These are phyloP conservation scores for Spinus pinus DNA, from an alignment of 2,797 vertebrate species.

Conservation along the genomic window DNA sequence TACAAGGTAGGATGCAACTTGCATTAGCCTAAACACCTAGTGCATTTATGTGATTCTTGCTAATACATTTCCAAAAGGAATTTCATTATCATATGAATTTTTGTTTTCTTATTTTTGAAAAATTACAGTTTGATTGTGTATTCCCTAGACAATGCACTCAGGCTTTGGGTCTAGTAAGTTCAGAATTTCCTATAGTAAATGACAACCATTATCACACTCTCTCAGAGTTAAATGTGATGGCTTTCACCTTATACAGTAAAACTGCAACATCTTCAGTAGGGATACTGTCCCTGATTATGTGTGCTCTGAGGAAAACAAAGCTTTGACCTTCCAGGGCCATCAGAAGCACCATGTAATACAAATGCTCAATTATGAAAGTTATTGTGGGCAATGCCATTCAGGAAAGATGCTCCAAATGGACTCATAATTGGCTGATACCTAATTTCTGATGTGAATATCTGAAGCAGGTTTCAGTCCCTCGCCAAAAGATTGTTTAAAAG, in stretches of 20 bases:
- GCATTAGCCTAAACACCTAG: not conserved
- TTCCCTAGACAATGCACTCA: fast-evolving
- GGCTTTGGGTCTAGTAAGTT: fast-evolving
- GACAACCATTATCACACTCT: not conserved
- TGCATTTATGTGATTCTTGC: not conserved
- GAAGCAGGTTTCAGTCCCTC: not conserved
- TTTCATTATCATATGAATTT: not conserved
- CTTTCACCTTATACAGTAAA: not conserved
- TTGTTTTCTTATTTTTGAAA: not conserved
- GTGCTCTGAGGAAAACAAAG: not conserved
- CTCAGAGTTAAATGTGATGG: not conserved
- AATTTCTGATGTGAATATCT: not conserved
- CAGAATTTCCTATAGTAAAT: not conserved
- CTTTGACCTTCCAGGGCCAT: not conserved
- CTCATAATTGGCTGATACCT: not conserved
- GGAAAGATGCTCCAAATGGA: not conserved
- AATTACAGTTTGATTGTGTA: not conserved
- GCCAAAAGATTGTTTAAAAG: not conserved
- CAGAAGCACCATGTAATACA: not conserved
- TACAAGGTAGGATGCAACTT: not conserved
- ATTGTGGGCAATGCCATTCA: not conserved
- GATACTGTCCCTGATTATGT: not conserved
- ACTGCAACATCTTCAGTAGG: not conserved
- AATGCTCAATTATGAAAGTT: not conserved
- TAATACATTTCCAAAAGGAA: not conserved